phyloP scores from a whole-genome alignment of 1,140 invertebrate species.

The Archivesica marissinica region DNA sequence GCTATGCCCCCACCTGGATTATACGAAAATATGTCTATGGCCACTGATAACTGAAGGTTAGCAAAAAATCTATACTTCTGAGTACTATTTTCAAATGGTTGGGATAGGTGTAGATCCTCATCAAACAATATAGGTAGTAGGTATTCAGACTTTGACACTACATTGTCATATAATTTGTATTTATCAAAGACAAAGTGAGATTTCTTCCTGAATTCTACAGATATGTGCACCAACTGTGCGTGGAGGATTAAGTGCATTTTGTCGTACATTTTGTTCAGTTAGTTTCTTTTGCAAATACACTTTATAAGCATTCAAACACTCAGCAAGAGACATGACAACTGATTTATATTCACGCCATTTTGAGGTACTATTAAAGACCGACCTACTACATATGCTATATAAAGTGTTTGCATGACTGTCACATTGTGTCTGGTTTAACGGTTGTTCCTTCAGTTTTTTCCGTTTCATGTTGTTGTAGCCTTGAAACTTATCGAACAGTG shows the following conservation, averaged over 20 bases:
- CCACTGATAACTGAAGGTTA: slow-evolving; percentile 37
- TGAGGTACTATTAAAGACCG: slow-evolving; percentile 13
- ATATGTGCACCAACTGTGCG: slow-evolving; percentile 31
- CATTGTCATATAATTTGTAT: no score
- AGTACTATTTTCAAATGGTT: slow-evolving; percentile 30
- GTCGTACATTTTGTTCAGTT: not conserved
- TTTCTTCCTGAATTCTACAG: no score
- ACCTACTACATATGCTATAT: slow-evolving; percentile 1
- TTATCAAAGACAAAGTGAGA: no score
- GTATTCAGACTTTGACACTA: no score
- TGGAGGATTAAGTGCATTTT: not conserved
- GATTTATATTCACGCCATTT: not conserved
- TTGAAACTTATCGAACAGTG: not conserved
- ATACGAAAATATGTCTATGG: slow-evolving; percentile 30
- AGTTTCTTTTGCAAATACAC: slow-evolving; percentile 5
- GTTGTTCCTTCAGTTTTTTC: slow-evolving; percentile 16
- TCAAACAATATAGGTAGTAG: slow-evolving; percentile 56
- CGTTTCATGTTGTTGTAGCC: slow-evolving; percentile 27
- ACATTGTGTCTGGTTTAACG: not conserved
- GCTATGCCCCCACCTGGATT: no score
- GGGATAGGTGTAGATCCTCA: slow-evolving; percentile 42
- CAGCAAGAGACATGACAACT: slow-evolving; percentile 2
- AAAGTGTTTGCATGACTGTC: slow-evolving; percentile 15
- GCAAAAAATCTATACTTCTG: slow-evolving; percentile 40
- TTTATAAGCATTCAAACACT: slow-evolving; percentile 15